phyloP scores from a whole-genome alignment of 2,113 vertebrate species.

The Balaeniceps rex region DNA sequence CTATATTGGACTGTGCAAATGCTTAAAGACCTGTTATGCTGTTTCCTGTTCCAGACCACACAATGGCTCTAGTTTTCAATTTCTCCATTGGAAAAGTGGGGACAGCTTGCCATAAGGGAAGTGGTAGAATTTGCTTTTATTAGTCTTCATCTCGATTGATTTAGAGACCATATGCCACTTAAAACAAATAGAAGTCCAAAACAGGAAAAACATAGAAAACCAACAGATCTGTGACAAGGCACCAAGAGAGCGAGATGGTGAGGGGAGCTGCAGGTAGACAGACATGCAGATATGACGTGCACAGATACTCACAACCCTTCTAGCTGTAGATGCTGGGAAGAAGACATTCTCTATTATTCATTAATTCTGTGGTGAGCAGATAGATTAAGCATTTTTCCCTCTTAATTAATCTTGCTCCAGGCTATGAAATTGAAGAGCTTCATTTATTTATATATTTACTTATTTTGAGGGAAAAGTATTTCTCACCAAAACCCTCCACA shows the following conservation, averaged over 20 bases:
- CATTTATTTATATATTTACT: slow-evolving; percentile 38
- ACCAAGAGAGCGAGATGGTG: not conserved
- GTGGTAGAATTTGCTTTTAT: not conserved
- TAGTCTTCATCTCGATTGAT: not conserved
- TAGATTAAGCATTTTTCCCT: slow-evolving; percentile 8
- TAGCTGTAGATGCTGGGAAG: not conserved
- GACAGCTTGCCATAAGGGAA: not conserved
- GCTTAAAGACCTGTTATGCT: not conserved
- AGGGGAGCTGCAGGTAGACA: not conserved
- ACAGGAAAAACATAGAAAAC: not conserved
- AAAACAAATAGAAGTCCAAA: not conserved
- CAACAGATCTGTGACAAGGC: not conserved
- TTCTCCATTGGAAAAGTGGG: not conserved
- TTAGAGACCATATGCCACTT: not conserved
- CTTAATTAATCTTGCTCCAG: slow-evolving; percentile 27
- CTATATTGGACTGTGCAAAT: not conserved
- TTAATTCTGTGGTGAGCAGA: slow-evolving; percentile 15
- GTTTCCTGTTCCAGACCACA: not conserved
- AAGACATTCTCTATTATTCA: not conserved
- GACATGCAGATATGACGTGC: not conserved
- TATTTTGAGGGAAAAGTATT: not conserved
- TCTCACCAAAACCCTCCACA: not conserved
- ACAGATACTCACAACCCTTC: not conserved
- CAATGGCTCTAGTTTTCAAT: not conserved
- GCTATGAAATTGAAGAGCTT: not conserved